Conservation (phyloP, 2,888 invertebrate species). For the Machimus atricapillus region DNA sequence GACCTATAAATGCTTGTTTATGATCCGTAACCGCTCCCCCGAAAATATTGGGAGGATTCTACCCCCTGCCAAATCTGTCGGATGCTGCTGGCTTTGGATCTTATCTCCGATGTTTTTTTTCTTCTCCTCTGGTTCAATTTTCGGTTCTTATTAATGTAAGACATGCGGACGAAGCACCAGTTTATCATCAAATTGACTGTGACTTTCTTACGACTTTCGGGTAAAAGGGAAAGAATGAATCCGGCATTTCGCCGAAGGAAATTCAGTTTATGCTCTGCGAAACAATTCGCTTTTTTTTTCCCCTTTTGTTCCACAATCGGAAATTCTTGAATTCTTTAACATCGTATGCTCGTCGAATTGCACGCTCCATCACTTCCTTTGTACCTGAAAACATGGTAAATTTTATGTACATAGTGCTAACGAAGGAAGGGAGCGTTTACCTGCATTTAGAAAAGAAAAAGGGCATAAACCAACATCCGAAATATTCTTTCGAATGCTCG, state of each 20-base stretch:
- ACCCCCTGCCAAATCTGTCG: background rate
- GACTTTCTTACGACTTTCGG: background rate
- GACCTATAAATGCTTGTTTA: slow-evolving; percentile 35
- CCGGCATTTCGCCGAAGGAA: background rate
- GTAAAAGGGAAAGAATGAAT: background rate
- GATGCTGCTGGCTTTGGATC: background rate
- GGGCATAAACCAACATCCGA: background rate
- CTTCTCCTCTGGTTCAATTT: background rate
- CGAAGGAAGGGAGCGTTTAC: background rate
- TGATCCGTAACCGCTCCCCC: slow-evolving; percentile 12
- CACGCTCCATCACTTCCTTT: background rate
- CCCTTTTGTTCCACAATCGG: background rate
- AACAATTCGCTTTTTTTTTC: background rate
- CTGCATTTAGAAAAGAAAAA: background rate
- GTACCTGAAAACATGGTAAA: background rate
- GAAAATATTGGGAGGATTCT: background rate
- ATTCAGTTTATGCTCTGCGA: background rate
- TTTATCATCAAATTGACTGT: background rate
- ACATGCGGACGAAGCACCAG: background rate
- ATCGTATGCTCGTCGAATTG: background rate
- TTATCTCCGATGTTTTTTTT: background rate
- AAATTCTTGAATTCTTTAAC: background rate
- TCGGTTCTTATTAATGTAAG: background rate
- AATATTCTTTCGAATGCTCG: background rate
- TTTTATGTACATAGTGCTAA: background rate